Base-by-base conservation (phyloP, 2,888 invertebrate genomes). In the Tetheella fluctuosa region DNA sequence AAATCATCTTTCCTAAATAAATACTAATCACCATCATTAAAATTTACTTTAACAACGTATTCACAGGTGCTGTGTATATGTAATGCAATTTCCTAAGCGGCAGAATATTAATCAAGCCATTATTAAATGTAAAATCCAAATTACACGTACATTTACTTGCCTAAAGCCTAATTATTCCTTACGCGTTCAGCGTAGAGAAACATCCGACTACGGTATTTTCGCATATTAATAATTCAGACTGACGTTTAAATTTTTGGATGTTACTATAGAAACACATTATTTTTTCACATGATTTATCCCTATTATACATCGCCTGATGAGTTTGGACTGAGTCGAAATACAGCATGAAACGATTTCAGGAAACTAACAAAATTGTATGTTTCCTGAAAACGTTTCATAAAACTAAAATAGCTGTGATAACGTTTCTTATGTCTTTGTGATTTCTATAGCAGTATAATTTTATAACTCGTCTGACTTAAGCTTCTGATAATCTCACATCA, bases 91-190 rank as follows among this genome's bases (percentile, higher is more conserved):
- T 48, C 48, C 48, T 48, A 48, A 20, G 20, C 48, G 48, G 17
- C 20, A 48, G 7, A 48, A 48, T 48, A 48, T 48, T 48, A 48
- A 48, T 48, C 48, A 10, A 10, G n/a, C 48, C 48, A 48, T n/a
- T 48, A 42, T 48, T 48, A 48, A 48, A 48, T 10, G 48, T 48
- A 20, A 48, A 20, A 48, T 48, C 20, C 48, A 48, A 48, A 48
- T 48, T 48, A 48, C 48, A 48, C 48, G 54, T 34, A 34, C 54
- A 55, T 34, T 34, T 20, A 55, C 17, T 20, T 34, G 55, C 23
- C 17, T 34, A 20, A 34, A 23, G 23, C 55, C 55, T 55, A 55
- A 55, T 55, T 55, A 34, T 54, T 54, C 54, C 30, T 23, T 8
- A 34, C 48, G 48, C 48, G 34, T 55, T 37, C 12, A 55, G 23